Conservation (phyloP, 2,888 invertebrate species). For the Odontocolon sp. region DNA sequence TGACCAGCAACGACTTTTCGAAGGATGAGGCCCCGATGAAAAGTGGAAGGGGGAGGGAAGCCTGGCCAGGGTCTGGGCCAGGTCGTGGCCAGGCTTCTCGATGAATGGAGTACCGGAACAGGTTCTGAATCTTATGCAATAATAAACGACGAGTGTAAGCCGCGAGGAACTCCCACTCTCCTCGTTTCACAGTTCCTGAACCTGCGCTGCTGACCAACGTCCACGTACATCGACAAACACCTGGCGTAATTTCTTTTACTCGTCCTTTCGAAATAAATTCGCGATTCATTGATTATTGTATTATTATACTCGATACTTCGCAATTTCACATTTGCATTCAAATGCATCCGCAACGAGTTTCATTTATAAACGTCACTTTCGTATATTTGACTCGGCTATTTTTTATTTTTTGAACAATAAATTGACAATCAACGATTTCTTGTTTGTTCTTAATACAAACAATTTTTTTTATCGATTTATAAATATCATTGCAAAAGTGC, state of each 20-base stretch:
- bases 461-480: too few relatives aligned
- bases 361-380: background rate
- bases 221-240: conserved; percentile 23
- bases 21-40: too few relatives aligned
- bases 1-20: conserved; percentile 41
- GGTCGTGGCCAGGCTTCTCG: conserved; percentile 33
- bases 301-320: too few relatives aligned
- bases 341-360: background rate
- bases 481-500: too few relatives aligned
- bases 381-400: too few relatives aligned
- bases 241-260: conserved; percentile 21
- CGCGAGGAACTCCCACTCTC: conserved; percentile 37
- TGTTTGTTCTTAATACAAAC: too few relatives aligned
- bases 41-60: background rate
- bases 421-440: too few relatives aligned
- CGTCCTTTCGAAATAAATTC: conserved; percentile 9
- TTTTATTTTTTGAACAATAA: too few relatives aligned
- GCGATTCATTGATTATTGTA: background rate
- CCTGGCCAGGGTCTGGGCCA: conserved; percentile 29
- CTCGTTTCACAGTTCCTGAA: conserved; percentile 19
- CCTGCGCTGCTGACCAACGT: conserved; percentile 20
- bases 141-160: conserved; percentile 70
- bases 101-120: conserved; percentile 78
- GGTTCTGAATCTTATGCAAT: conserved; percentile 79
- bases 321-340: too few relatives aligned